Base-by-base conservation (phyloP, 2,113 vertebrate species). In the Puntigrus tetrazona region DNA sequence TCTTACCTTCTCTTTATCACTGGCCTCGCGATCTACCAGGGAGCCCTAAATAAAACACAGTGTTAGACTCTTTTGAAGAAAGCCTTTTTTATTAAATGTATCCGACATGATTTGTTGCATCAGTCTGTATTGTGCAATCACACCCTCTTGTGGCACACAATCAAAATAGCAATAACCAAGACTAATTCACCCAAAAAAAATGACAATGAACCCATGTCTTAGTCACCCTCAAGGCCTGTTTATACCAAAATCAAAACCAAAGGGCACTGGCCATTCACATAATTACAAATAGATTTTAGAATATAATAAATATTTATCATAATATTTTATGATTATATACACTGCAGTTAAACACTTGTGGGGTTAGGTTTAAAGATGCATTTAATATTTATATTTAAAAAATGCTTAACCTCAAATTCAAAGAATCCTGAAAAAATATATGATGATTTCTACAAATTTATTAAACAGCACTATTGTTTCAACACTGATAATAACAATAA, bases 1-100 rank as follows among this genome's bases (percentile, higher is more conserved):
- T 65, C 65, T 91, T 94, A 97, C 96, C 95, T 96, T 93, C 85
- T 97, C 96, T 91, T 97, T 97, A 92, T 97, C 96, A 61, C 96
- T 97, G 78, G 96, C 96, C 94, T 97, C 96, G 22, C 96, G 95
- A 86, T 95, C 96, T 86, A 97, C 95, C 72, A 97, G 90, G 20
- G 96, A 97, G 25, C 96, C 96, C 96, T 97, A 92, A 59, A 88
- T 82, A 11, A 83, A 38, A 72, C 29, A 50, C 3, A 69, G 5
- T 0, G 36, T 11, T 29, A 41, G 4, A 34, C 7, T n/a, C 14
- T 27, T 70, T n/a, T 55, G 7, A 27, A 47, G 22, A 43, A 7
- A 75, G 36, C n/a, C 11, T 47, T 41, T 22, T 25, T 52, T 8
- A 36, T 31, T 63, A 69, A 31, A 34, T 36, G 38, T 5, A 80